These are phyloP conservation scores for Protophormia terraenovae DNA, from an alignment of 2,888 invertebrate genomes.

Conservation along the genomic window DNA sequence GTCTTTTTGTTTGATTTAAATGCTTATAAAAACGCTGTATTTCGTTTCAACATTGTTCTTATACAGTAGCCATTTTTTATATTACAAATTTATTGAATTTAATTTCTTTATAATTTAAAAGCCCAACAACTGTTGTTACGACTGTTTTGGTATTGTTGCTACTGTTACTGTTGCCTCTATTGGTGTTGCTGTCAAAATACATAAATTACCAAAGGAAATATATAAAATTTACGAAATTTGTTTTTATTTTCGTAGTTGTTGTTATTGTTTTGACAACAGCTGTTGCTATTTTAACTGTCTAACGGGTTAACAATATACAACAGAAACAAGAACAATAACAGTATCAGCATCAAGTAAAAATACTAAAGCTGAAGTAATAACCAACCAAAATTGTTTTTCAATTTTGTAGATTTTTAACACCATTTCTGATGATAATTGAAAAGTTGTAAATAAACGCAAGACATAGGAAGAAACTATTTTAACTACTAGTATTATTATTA, in stretches of 20 bases:
- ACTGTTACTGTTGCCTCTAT: neutral
- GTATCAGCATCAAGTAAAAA: neutral
- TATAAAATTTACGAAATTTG: slow-evolving; percentile 49
- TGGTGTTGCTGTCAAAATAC: slow-evolving; percentile 35
- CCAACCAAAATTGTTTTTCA: slow-evolving; percentile 57
- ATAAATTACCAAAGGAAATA: slow-evolving; percentile 68
- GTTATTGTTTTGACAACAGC: slow-evolving; percentile 60
- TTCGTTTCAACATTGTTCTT: neutral
- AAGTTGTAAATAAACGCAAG: too few species aligned
- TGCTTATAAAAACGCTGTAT: neutral
- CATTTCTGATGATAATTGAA: neutral
- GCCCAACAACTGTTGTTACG: slow-evolving; percentile 59
- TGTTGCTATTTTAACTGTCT: slow-evolving; percentile 60
- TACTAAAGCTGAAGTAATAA: slow-evolving; percentile 27
- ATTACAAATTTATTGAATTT: slow-evolving; percentile 63
- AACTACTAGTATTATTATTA: too few species aligned
- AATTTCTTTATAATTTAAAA: slow-evolving; percentile 64
- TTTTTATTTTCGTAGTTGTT: slow-evolving; percentile 8
- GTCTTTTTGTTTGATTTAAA: slow-evolving; percentile 58
- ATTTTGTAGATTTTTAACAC: slow-evolving; percentile 38
- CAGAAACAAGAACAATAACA: neutral
- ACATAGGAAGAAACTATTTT: too few species aligned
- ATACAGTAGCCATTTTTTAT: slow-evolving; percentile 44
- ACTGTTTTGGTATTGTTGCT: slow-evolving; percentile 11
- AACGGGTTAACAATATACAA: slow-evolving; percentile 61